Evolutionary conservation across 2,888 invertebrate genomes (phyloP).

Genomic region (Hypsopygia costalis): DNA sequence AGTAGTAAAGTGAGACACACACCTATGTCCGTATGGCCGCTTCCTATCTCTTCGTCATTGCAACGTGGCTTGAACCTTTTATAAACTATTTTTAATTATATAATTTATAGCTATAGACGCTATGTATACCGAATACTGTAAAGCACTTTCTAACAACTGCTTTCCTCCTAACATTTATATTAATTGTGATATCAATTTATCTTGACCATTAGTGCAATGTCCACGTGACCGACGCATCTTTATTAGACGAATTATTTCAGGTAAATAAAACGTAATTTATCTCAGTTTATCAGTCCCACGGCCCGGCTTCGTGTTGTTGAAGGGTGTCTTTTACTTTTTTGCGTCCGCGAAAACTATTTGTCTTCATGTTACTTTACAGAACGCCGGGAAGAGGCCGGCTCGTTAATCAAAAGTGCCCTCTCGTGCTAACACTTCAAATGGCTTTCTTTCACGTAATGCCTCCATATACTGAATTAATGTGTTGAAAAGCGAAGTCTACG

Average conservation of each 20-base stretch:
- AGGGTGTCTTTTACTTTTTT: constrained; percentile 16
- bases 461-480: constrained; percentile 4
- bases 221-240: background rate
- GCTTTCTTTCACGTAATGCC: constrained; percentile 1
- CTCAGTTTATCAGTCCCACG: constrained; percentile 15
- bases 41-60: too few relatives aligned
- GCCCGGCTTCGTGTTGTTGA: constrained; percentile 11
- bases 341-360: constrained; percentile 25
- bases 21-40: too few relatives aligned
- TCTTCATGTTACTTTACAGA: constrained; percentile 30
- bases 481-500: background rate
- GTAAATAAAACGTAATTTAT: constrained; percentile 12
- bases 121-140: too few relatives aligned
- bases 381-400: constrained; percentile 18
- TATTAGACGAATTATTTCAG: constrained; percentile 6
- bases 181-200: too few relatives aligned
- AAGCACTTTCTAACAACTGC: too few relatives aligned
- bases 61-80: too few relatives aligned
- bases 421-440: constrained; percentile 3
- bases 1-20: too few relatives aligned
- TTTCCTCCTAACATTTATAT: too few relatives aligned
- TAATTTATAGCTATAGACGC: too few relatives aligned
- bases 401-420: constrained; percentile 26
- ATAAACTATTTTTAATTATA: too few relatives aligned
- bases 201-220: background rate